Conservation (phyloP, 2,888 invertebrate genomes). For the Harmothoe impar region DNA sequence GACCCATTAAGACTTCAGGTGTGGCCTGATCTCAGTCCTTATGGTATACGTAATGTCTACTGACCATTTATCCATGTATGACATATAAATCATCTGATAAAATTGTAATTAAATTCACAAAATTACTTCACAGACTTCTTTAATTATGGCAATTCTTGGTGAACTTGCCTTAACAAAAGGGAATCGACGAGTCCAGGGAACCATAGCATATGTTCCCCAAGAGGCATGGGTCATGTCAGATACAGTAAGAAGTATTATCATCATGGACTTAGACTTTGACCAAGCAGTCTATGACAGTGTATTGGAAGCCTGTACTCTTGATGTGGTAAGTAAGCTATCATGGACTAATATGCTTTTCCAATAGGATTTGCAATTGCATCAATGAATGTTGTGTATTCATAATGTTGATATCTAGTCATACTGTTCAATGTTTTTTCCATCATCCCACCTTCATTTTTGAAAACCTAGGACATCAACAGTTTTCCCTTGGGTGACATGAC, state of each 20-base stretch:
- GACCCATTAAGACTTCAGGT: no score
- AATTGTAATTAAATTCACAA: no score
- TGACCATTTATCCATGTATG: no score
- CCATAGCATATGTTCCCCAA: background rate
- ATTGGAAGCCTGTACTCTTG: background rate
- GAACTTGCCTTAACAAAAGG: background rate
- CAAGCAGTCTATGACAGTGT: background rate
- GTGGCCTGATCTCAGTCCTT: no score
- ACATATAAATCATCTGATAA: no score
- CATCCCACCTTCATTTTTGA: background rate
- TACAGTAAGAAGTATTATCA: background rate
- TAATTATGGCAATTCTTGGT: background rate
- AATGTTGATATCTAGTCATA: no score
- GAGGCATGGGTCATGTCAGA: constrained; percentile 3
- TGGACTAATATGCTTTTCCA: no score
- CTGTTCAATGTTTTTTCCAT: no score
- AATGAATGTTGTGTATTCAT: no score
- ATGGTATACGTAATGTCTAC: no score
- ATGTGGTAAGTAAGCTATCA: background rate
- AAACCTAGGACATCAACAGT: constrained; percentile 87
- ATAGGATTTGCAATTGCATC: no score
- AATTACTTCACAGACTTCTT: background rate
- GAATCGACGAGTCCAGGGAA: background rate
- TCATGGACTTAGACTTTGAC: background rate
- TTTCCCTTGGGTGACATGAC: constrained; percentile 92